phyloP scores from a whole-genome alignment of 1,140 invertebrate species.

The Sminthurinus signatus region DNA sequence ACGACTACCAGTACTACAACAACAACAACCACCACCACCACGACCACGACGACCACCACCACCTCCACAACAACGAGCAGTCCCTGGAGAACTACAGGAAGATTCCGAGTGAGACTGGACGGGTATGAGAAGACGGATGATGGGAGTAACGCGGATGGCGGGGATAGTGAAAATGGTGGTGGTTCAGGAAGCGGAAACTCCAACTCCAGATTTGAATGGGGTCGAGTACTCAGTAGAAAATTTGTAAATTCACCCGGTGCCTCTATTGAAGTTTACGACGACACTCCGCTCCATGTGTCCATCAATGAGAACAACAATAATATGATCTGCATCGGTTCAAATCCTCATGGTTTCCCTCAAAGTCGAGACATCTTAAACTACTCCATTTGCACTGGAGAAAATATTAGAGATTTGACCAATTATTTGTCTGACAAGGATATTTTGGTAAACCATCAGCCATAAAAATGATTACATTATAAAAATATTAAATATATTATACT shows the following conservation, averaged over 20 bases:
- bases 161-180: background rate
- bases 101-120: background rate
- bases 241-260: slow-evolving; percentile 78
- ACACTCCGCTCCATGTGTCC: slow-evolving; percentile 69
- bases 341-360: slow-evolving; percentile 67
- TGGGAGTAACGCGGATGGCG: slow-evolving; percentile 47
- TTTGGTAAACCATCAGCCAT: too few relatives aligned
- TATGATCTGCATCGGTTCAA: slow-evolving; percentile 66
- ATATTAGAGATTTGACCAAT: slow-evolving; percentile 43
- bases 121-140: background rate
- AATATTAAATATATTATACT: too few relatives aligned
- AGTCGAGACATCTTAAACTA: slow-evolving; percentile 69
- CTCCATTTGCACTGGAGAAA: slow-evolving; percentile 73
- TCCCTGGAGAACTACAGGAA: background rate
- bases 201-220: slow-evolving; percentile 56
- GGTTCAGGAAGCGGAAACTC: background rate
- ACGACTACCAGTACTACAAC: background rate
- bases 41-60: too few relatives aligned
- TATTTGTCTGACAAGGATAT: slow-evolving; percentile 48
- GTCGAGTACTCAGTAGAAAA: slow-evolving; percentile 70
- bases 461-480: too few relatives aligned
- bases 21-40: too few relatives aligned
- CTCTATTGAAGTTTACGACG: slow-evolving; percentile 65
- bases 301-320: slow-evolving; percentile 55
- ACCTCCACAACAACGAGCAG: too few relatives aligned